A percentile compares a stretch with the other conserved stretches of the same genome.
Evolutionary conservation across 1,140 invertebrate genomes (phyloP).

Genomic region (Diabrotica virgifera): DNA sequence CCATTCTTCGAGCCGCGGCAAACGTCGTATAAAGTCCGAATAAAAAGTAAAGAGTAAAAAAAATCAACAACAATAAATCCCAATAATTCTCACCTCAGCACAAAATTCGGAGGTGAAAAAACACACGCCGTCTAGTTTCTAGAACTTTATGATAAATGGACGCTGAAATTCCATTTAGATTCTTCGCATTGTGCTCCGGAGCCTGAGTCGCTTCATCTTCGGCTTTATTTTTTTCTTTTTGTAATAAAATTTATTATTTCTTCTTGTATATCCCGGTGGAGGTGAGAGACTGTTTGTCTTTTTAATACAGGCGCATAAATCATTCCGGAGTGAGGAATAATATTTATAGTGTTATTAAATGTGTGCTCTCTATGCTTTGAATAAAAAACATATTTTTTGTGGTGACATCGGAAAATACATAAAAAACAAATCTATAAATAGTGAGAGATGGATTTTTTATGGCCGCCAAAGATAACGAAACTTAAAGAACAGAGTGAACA

Average conservation of each 20-base stretch:
- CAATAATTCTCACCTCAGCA: conserved; percentile 9
- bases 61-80: conserved; percentile 9
- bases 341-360: conserved; percentile 14
- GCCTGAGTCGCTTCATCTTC: conserved; percentile 12
- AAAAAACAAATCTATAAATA: background rate
- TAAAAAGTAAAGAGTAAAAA: background rate
- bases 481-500: too few relatives aligned
- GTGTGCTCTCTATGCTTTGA: background rate
- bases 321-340: conserved; percentile 8
- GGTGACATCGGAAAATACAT: background rate
- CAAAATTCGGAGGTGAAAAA: conserved; percentile 10
- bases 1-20: too few relatives aligned
- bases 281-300: conserved; percentile 18
- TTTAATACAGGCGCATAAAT: conserved; percentile 19
- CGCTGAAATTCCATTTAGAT: conserved; percentile 20
- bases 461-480: too few relatives aligned
- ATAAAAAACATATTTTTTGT: background rate
- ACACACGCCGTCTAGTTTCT: conserved; percentile 16
- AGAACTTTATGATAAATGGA: conserved; percentile 18
- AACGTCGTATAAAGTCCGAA: background rate
- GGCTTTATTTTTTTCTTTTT: conserved; percentile 17
- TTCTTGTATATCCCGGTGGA: conserved; percentile 17
- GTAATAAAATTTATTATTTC: conserved; percentile 18
- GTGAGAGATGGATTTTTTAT: too few relatives aligned
- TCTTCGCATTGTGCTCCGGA: conserved; percentile 14